Percentiles rank a stretch among this genome's conserved stretches.
Evolutionary conservation across 2,888 invertebrate genomes (phyloP).

Genomic region (Cheilosia vernalis): DNA sequence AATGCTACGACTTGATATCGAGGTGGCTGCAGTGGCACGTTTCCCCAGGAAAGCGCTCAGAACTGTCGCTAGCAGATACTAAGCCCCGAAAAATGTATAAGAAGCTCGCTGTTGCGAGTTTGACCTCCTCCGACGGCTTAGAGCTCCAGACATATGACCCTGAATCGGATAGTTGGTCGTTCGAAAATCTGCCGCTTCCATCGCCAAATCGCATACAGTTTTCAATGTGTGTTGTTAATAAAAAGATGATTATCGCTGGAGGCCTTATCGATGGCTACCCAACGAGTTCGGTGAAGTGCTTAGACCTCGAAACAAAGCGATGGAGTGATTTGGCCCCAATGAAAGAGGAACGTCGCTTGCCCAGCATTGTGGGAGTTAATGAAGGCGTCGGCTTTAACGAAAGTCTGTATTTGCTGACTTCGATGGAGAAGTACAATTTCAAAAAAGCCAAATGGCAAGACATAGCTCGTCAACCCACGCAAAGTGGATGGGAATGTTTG

Average conservation of each 20-base stretch:
- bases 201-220: not conserved
- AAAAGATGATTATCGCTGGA: not conserved
- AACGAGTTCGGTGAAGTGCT: not conserved
- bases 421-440: too few relatives aligned
- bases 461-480: too few relatives aligned
- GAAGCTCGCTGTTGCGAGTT: not conserved
- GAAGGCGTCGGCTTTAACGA: not conserved
- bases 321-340: not conserved
- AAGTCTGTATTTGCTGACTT: too few relatives aligned
- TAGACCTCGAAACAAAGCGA: not conserved
- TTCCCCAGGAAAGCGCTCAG: not conserved
- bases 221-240: not conserved
- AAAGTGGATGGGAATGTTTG: too few relatives aligned
- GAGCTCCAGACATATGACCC: not conserved
- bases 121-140: not conserved
- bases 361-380: not conserved
- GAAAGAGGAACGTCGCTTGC: not conserved
- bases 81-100: not conserved
- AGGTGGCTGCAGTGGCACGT: slow-evolving; percentile 11
- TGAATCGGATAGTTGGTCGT: not conserved
- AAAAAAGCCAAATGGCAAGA: too few relatives aligned
- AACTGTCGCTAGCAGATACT: not conserved
- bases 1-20: not conserved
- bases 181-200: not conserved
- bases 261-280: not conserved